Percentiles rank a stretch among this genome's conserved stretches.
Evolutionary conservation across 2,113 vertebrate species (phyloP).

Genomic region (Cricetomys ansorgei): DNA sequence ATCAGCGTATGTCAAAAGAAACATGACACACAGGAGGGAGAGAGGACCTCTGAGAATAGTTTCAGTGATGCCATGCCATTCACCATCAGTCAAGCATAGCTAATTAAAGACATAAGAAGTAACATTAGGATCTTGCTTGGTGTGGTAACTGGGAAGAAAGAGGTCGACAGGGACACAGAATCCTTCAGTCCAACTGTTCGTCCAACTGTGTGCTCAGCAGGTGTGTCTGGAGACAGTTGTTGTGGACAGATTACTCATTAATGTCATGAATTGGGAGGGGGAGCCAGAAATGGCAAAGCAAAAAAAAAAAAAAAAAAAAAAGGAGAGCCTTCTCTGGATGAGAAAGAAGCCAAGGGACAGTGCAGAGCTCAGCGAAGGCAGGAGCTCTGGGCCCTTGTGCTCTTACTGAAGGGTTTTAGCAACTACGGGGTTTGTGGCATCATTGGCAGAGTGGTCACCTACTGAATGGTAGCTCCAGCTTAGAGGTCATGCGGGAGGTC

Average conservation of each 20-base stretch:
- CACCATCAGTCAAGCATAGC: constrained; percentile 41
- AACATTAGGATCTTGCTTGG: constrained; percentile 43
- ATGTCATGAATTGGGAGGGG: not conserved
- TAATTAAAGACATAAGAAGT: constrained; percentile 60
- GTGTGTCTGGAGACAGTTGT: not conserved
- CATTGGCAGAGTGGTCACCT: not conserved
- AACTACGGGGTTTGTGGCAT: not conserved
- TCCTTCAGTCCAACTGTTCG: constrained; percentile 61
- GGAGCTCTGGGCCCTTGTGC: not conserved
- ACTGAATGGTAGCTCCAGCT: not conserved
- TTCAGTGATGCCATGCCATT: not conserved
- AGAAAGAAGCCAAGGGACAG: not conserved
- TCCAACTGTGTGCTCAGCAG: constrained; percentile 64
- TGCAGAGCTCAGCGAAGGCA: accelerated
- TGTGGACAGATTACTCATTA: constrained; percentile 66
- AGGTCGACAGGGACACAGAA: constrained; percentile 44
- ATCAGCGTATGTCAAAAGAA: constrained; percentile 37
- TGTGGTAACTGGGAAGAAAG: constrained; percentile 40
- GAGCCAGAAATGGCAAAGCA: not conserved
- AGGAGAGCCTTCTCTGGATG: not conserved
- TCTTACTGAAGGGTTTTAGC: not conserved
- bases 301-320: not conserved
- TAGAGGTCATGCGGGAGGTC: not conserved
- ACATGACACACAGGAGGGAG: not conserved
- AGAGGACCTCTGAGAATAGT: not conserved